A percentile compares a stretch with the other conserved stretches of the same genome.
Conservation (phyloP, 1,140 invertebrate species). For the Cotesia vestalis region DNA sequence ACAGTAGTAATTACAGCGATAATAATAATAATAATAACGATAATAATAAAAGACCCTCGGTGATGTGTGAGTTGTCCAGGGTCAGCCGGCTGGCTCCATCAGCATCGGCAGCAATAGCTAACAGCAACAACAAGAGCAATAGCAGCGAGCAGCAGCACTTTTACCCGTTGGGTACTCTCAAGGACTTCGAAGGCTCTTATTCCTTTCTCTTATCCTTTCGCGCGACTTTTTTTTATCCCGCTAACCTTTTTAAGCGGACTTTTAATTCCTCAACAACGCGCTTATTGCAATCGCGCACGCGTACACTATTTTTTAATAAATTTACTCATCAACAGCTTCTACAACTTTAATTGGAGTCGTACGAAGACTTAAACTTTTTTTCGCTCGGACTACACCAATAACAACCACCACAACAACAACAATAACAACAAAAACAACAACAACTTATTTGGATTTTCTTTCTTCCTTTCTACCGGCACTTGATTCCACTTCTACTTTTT, state of each 20-base stretch:
- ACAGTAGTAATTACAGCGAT: no score
- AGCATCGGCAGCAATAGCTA: no score
- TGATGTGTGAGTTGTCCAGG: constrained; percentile 53
- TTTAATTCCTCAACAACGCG: constrained; percentile 49
- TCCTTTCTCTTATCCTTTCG: constrained; percentile 66
- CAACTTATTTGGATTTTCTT: no score
- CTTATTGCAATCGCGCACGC: constrained; percentile 13
- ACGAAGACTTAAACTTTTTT: no score
- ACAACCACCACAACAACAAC: no score
- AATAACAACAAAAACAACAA: no score
- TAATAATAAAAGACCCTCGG: constrained; percentile 38
- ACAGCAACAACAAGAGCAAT: no score
- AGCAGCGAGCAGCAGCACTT: constrained; percentile 48
- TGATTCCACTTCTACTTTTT: no score
- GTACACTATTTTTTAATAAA: not conserved
- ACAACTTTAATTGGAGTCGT: no score
- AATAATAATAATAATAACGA: no score
- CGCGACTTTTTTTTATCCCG: constrained; percentile 51
- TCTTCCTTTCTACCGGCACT: no score
- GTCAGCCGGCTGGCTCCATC: constrained; percentile 62
- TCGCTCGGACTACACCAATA: no score
- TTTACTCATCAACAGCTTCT: not conserved
- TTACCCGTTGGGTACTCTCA: constrained; percentile 62
- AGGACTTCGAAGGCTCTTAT: constrained; percentile 62
- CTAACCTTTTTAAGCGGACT: constrained; percentile 58